phyloP scores from a whole-genome alignment of 2,888 invertebrate genomes.

The Deilephila porcellus region DNA sequence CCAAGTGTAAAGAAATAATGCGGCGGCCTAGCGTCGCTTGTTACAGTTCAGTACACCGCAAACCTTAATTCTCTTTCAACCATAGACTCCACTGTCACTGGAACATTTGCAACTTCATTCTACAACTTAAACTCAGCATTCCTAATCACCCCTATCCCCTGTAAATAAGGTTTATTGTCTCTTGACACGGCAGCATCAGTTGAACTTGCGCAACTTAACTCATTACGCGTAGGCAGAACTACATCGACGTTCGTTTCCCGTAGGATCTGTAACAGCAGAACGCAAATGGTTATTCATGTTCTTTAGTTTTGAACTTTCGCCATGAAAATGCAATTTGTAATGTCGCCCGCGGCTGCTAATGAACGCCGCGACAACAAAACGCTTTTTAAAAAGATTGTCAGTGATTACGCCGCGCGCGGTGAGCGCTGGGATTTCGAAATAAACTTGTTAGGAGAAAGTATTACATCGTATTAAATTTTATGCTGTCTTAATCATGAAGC shows the following conservation, averaged over 20 bases:
- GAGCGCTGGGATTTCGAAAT: background rate
- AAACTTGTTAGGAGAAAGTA: background rate
- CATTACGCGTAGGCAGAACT: constrained; percentile 27
- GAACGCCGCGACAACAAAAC: constrained; percentile 7
- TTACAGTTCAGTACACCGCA: constrained; percentile 11
- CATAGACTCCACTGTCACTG: constrained; percentile 26
- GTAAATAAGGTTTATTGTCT: background rate
- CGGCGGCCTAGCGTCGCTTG: background rate
- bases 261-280: constrained; percentile 23
- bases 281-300: constrained; percentile 27
- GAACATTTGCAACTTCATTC: constrained; percentile 25
- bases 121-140: background rate
- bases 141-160: background rate
- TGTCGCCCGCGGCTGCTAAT: constrained; percentile 22
- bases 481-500: background rate
- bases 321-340: constrained; percentile 28
- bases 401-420: background rate
- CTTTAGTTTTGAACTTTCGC: constrained; percentile 25
- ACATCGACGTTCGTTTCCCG: constrained; percentile 20
- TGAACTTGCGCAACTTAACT: constrained; percentile 11
- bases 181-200: background rate
- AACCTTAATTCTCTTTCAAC: constrained; percentile 23
- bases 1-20: background rate
- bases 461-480: background rate
- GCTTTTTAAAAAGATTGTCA: background rate